phyloP scores from a whole-genome alignment of 2,113 vertebrate genomes.

The Epinephelus moara region DNA sequence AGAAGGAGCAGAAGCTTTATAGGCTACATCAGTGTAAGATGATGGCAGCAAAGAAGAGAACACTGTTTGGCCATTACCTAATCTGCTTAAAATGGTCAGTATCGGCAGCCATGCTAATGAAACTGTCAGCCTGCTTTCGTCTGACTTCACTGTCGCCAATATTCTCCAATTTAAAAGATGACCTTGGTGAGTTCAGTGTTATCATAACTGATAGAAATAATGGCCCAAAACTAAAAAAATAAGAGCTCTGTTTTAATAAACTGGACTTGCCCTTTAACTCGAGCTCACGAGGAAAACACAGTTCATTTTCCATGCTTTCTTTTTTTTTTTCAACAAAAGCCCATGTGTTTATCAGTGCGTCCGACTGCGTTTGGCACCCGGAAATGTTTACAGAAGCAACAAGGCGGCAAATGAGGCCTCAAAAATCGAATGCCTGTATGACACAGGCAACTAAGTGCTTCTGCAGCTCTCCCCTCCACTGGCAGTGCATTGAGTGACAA shows the following conservation, averaged over 20 bases:
- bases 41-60: neutral
- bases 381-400: constrained; percentile 83
- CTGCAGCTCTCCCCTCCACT: constrained; percentile 76
- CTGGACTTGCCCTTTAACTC: neutral
- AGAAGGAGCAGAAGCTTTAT: neutral
- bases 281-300: neutral
- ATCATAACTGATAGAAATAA: neutral
- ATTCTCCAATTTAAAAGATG: neutral
- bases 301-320: constrained; percentile 43
- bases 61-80: neutral
- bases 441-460: constrained; percentile 73
- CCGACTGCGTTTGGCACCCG: constrained; percentile 64
- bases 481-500: constrained; percentile 81
- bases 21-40: no score
- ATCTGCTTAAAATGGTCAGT: neutral
- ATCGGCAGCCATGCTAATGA: neutral
- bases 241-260: neutral
- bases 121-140: neutral
- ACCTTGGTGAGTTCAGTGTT: neutral
- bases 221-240: neutral
- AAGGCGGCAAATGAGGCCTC: constrained; percentile 77
- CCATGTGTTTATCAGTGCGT: constrained; percentile 70
- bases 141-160: neutral
- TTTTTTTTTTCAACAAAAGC: constrained; percentile 41
- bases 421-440: constrained; percentile 78